Evolutionary conservation across 2,888 invertebrate genomes (phyloP).

Genomic region (Protula sp.): DNA sequence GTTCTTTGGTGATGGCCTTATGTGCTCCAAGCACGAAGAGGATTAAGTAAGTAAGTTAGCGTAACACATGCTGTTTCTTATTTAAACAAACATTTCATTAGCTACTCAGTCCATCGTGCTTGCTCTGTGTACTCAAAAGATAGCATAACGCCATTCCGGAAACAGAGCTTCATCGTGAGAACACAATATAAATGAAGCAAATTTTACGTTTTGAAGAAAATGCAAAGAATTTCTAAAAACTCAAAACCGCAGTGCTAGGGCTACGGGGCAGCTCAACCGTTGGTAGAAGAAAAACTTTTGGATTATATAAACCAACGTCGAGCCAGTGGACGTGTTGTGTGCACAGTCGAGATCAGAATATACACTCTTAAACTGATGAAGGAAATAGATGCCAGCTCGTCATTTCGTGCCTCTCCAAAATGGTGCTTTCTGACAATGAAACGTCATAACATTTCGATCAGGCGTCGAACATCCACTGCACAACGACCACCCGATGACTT

Average conservation of each 20-base stretch:
- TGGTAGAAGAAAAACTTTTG: not conserved
- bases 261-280: not conserved
- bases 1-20: too few relatives aligned
- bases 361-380: too few relatives aligned
- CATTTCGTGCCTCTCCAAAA: not conserved
- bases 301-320: too few relatives aligned
- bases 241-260: not conserved
- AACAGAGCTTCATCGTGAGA: not conserved
- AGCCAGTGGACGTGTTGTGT: not conserved
- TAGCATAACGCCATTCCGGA: too few relatives aligned
- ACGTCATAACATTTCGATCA: not conserved
- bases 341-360: not conserved
- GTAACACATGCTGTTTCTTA: too few relatives aligned
- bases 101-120: too few relatives aligned
- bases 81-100: too few relatives aligned
- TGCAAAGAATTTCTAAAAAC: not conserved
- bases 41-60: too few relatives aligned
- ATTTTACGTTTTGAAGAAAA: not conserved
- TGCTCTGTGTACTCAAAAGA: too few relatives aligned
- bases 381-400: not conserved
- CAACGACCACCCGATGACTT: too few relatives aligned
- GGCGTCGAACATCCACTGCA: not conserved
- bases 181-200: not conserved
- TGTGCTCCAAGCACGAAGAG: too few relatives aligned
- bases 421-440: not conserved